Evolutionary conservation across 2,888 invertebrate genomes (phyloP), one percentile per base, ranked within the genome.

Genomic region (Drosophila meridiana): DNA sequence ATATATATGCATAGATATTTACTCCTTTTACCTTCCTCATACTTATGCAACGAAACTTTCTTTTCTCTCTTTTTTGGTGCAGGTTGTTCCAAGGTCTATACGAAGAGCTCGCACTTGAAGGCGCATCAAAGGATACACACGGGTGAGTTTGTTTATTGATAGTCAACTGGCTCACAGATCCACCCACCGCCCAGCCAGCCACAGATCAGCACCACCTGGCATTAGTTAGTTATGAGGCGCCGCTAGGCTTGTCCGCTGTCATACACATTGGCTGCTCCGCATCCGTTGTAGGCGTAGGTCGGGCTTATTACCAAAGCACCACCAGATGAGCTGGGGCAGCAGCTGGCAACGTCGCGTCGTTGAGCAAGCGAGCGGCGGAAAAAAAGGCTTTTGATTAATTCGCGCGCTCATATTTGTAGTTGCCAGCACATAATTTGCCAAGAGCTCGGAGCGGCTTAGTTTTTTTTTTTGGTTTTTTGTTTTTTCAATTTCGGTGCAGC

Each of bases 91-190:
- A 99, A 99, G 95, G 98, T 98, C 82, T 99, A 99, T 94, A 99
- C 99, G 83, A 99, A 99, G 95, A 98, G 98, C 94, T 99, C 98
- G 90, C 99, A 99, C 94, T 95, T 99, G 83, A 99, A 99, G 94
- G 99, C 99, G 80, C 99, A 99, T 94, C 98, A 99, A 94, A 95
- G 99, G 94, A 98, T 99, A 94, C 99, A 99, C 93, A 99, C 99
- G 94, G 98, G 98, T 98, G 95, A 95, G 86, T 84, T 53, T 53
- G 20, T 20, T 67, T 69, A 73, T 79, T 76, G 65, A 74, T 78
- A 42, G 69, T 40, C 53, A 47, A 52, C 52, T 56, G 65, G 57
- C 47, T 43, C 20, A 64, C 61, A 38, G 58, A 66, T 60, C 82
- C 66, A 69, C 65, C 69, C 62, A 66, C 69, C 55, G 52, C 62